Evolutionary conservation across 2,797 vertebrate species (phyloP).

Genomic region (Anguilla obscura): DNA sequence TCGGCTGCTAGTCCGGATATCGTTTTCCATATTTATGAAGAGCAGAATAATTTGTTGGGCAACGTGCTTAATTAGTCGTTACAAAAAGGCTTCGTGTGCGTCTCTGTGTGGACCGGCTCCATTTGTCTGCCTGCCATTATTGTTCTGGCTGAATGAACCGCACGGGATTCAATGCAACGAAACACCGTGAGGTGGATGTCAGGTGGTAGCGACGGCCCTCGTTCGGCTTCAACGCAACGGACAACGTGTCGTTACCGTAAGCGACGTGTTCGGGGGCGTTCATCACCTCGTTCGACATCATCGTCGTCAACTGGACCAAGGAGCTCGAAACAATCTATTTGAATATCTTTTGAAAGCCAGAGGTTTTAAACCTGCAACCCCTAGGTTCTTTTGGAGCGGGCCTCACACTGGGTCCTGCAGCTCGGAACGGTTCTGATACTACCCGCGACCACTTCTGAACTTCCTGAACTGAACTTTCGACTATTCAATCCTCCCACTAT

Average conservation of each 20-base stretch:
- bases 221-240: neutral
- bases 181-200: constrained; percentile 29
- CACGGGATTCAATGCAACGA: constrained; percentile 53
- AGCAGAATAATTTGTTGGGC: neutral
- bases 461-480: neutral
- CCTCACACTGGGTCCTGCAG: neutral
- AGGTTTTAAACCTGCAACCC: neutral
- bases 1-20: neutral
- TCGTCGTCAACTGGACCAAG: neutral
- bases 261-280: neutral
- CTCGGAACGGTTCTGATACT: neutral
- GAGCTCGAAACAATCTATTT: neutral
- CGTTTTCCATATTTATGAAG: constrained; percentile 41
- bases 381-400: neutral
- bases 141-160: constrained; percentile 52
- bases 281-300: neutral
- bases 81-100: constrained; percentile 24
- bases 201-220: neutral
- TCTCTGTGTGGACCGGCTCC: constrained; percentile 40
- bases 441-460: neutral
- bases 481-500: neutral
- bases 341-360: neutral
- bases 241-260: neutral
- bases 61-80: constrained; percentile 21
- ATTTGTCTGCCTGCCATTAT: constrained; percentile 46